phyloP scores from a whole-genome alignment of 2,888 invertebrate genomes.

The Drosophila paramelanica region DNA sequence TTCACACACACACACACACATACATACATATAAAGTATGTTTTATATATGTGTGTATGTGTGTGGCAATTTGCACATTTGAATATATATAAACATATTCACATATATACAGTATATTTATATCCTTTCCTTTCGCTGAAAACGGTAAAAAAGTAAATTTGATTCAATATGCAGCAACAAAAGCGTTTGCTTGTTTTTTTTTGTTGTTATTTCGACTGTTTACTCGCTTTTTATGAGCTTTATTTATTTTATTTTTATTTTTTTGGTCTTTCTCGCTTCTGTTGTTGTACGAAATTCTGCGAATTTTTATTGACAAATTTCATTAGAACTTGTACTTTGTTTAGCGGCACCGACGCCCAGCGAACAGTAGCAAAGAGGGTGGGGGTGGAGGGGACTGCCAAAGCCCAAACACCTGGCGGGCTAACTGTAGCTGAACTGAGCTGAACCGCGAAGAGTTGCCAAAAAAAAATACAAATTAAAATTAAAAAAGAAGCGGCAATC shows the following conservation, averaged over 20 bases:
- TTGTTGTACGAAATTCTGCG: constrained; percentile 65
- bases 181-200: constrained; percentile 52
- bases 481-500: constrained; percentile 32
- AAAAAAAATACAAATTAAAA: constrained; percentile 19
- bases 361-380: background rate
- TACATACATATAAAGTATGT: background rate
- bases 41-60: background rate
- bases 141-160: constrained; percentile 84
- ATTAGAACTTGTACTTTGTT: constrained; percentile 72
- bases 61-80: constrained; percentile 21
- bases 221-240: constrained; percentile 49
- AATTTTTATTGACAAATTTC: constrained; percentile 80
- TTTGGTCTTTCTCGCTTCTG: constrained; percentile 35
- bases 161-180: constrained; percentile 60
- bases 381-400: constrained; percentile 1
- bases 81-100: constrained; percentile 18
- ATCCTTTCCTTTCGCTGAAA: constrained; percentile 83
- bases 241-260: constrained; percentile 12
- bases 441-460: constrained; percentile 51
- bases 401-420: constrained; percentile 28
- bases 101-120: constrained; percentile 7
- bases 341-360: constrained; percentile 22
- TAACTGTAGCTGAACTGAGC: constrained; percentile 73
- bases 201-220: constrained; percentile 31
- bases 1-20: background rate